Evolutionary conservation across 2,113 vertebrate species (phyloP), one percentile per base, ranked within the genome.

Genomic region (Pheucticus melanocephalus): DNA sequence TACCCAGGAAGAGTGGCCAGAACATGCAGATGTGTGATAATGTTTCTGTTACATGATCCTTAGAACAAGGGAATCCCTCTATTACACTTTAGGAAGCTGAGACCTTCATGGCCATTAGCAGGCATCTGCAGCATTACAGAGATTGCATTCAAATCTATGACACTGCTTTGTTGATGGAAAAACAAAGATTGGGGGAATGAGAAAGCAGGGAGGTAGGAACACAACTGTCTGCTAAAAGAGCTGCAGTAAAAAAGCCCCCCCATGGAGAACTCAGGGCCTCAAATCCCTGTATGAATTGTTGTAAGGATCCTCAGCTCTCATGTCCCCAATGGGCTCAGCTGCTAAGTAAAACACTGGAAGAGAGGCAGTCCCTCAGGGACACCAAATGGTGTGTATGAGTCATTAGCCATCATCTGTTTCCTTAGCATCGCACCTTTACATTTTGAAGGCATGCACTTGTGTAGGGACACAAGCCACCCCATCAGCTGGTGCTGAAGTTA

Each of bases 291-390:
- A 35, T 30, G 65, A 79, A 77, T 24, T 85, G 21, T 4, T 56
- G 60, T 69, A 85, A 92, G 68, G 71, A 88, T 61, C 24, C 71
- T 63, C 93, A 91, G 59, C 39, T 82, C 20, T 76, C 0, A 0
- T n/a, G 63, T 91, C 59, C 50, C 75, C 0, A 0, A 4, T 50
- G 89, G 95, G 64, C 24, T 93, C 68, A 71, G 33, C 6, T 75
- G 90, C 71, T 86, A 95, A 75, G 75, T 60, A 93, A 86, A 70
- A 51, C 79, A 68, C 15, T 54, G 82, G 75, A 81, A 81, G 63
- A 72, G 35, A 95, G 23, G 42, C 16, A 69, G 54, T 47, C 59
- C 78, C 84, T 54, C 13, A 12, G 75, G 75, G 57, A 80, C 54
- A 72, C 24, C 87, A 91, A 92, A 72, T 63, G 81, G 48, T 66